Percentiles rank a stretch among this genome's conserved stretches.
Conservation (phyloP, 2,888 invertebrate genomes). For the Calliphora vomitoria region DNA sequence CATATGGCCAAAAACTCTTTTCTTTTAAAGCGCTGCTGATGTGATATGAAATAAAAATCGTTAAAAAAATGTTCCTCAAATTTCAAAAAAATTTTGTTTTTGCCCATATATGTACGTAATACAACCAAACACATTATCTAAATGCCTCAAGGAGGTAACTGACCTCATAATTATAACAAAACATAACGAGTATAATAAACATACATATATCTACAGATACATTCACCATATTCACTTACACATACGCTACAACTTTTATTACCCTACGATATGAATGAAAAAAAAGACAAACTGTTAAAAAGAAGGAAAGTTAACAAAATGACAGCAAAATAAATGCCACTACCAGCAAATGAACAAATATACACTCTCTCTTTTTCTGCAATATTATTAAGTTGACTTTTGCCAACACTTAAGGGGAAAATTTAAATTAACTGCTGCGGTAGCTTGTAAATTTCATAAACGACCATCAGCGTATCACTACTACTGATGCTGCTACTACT, state of each 20-base stretch:
- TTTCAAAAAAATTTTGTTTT: too few relatives aligned
- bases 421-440: constrained; percentile 66
- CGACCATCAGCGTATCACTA: constrained; percentile 25
- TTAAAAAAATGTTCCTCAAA: too few relatives aligned
- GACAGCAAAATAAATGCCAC: constrained; percentile 4
- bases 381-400: constrained; percentile 64
- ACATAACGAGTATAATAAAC: constrained; percentile 20
- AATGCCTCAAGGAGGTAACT: constrained; percentile 61
- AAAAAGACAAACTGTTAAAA: not conserved
- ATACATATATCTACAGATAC: not conserved
- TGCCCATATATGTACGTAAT: too few relatives aligned
- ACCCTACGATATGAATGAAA: not conserved
- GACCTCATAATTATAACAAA: constrained; percentile 62
- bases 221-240: constrained; percentile 15
- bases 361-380: not conserved
- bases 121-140: not conserved
- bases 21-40: too few relatives aligned
- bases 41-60: too few relatives aligned
- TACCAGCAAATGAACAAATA: constrained; percentile 6
- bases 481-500: not conserved
- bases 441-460: constrained; percentile 53
- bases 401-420: constrained; percentile 57
- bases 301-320: not conserved
- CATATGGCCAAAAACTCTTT: too few relatives aligned
- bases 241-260: not conserved